Evolutionary conservation across 1,140 invertebrate genomes (phyloP).

Genomic region (Drosophila watanabei): DNA sequence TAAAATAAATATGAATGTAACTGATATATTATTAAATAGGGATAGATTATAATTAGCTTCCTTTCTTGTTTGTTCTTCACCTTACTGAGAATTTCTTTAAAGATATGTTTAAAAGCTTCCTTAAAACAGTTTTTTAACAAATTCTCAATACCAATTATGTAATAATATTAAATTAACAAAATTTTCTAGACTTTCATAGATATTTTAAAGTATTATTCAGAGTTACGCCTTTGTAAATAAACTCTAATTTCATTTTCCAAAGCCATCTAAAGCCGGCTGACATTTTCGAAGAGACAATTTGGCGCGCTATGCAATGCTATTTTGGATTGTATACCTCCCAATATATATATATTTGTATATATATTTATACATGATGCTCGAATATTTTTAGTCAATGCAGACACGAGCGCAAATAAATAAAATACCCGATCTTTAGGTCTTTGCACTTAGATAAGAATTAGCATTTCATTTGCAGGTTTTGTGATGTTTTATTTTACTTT

Average conservation of each 20-base stretch:
- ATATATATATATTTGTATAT: neutral
- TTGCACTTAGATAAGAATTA: slow-evolving; percentile 67
- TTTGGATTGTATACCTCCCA: slow-evolving; percentile 1
- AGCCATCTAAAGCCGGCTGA: slow-evolving; percentile 13
- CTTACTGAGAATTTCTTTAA: too few relatives aligned
- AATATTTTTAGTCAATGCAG: slow-evolving; percentile 44
- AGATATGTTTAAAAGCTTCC: neutral
- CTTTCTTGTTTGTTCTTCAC: too few relatives aligned
- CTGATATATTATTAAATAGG: too few relatives aligned
- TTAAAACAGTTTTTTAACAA: neutral
- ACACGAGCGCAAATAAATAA: slow-evolving; percentile 45
- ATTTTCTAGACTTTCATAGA: neutral
- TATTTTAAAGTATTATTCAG: neutral
- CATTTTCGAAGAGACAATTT: slow-evolving; percentile 38
- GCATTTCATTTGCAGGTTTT: slow-evolving; percentile 44
- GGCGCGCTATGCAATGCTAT: slow-evolving; percentile 33
- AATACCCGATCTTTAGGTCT: slow-evolving; percentile 51
- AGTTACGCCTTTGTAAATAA: neutral
- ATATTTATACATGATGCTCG: slow-evolving; percentile 3
- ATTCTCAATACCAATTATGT: neutral
- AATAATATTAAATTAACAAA: neutral
- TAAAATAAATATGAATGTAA: too few relatives aligned
- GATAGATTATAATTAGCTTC: too few relatives aligned
- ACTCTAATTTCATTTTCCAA: slow-evolving; percentile 5
- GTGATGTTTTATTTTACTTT: neutral